Percentiles rank a stretch among this genome's conserved stretches.
phyloP scores from a whole-genome alignment of 2,797 vertebrate genomes.

The Apodemus agrarius region DNA sequence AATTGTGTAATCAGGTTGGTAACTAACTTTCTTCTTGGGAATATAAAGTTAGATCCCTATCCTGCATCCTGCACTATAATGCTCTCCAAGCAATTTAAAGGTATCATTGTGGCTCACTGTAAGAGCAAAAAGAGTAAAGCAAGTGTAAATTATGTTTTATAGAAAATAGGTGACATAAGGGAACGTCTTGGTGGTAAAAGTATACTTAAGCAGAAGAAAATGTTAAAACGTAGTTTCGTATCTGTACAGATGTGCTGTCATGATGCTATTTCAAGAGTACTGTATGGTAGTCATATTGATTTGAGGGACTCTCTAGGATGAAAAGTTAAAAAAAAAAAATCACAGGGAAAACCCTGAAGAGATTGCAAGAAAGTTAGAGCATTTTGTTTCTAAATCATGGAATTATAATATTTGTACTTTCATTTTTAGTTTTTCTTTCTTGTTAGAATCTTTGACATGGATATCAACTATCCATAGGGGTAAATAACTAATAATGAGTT shows the following conservation, averaged over 20 bases:
- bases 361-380: background rate
- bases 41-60: background rate
- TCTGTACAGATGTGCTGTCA: background rate
- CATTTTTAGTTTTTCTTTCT: background rate
- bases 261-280: background rate
- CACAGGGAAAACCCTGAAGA: background rate
- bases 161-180: background rate
- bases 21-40: background rate
- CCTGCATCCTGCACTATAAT: background rate
- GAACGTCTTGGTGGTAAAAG: background rate
- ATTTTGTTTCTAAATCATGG: background rate
- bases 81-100: background rate
- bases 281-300: background rate
- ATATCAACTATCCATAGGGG: background rate
- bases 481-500: too few species aligned
- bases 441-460: background rate
- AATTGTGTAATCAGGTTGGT: background rate
- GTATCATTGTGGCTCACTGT: background rate
- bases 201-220: background rate
- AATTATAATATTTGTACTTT: background rate
- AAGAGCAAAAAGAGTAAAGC: background rate
- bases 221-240: background rate
- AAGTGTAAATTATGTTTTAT: slow-evolving; percentile 18
- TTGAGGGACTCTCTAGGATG: background rate
- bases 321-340: background rate